Conservation (phyloP, 2,113 vertebrate species). For the Gymnarchus niloticus region DNA sequence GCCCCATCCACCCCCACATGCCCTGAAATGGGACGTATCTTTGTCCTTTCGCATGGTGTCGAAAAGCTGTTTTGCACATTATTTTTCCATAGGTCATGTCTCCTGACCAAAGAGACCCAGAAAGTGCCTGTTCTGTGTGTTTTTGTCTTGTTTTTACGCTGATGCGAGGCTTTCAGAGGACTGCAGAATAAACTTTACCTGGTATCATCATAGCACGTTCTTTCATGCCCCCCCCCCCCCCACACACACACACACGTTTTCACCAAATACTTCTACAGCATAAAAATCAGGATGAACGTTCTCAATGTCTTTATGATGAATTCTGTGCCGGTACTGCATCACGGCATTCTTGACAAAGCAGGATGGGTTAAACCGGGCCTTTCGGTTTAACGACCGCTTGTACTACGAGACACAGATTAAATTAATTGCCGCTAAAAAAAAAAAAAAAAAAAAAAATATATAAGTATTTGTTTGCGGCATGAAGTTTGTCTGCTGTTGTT, state of each 20-base stretch:
- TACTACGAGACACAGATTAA: too few relatives aligned
- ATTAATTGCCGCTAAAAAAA: too few relatives aligned
- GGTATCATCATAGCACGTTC: neutral
- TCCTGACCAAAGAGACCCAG: neutral
- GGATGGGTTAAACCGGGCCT: too few relatives aligned
- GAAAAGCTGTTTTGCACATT: neutral
- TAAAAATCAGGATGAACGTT: neutral
- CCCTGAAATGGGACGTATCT: too few relatives aligned
- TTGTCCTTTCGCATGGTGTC: neutral
- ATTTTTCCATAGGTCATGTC: neutral
- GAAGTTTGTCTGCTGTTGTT: neutral
- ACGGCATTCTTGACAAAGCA: neutral
- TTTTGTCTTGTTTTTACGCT: neutral
- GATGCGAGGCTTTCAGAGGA: neutral
- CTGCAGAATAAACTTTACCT: too few relatives aligned
- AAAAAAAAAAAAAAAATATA: too few relatives aligned
- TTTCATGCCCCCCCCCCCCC: neutral
- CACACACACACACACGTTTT: neutral
- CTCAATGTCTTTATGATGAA: neutral
- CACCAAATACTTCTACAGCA: neutral
- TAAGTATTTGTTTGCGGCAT: neutral
- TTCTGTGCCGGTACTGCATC: neutral
- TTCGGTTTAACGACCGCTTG: too few relatives aligned
- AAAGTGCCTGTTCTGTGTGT: neutral
- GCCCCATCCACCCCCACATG: too few relatives aligned